These are phyloP conservation scores for Phengaris alcon DNA, from an alignment of 2,888 invertebrate species.

Conservation along the genomic window DNA sequence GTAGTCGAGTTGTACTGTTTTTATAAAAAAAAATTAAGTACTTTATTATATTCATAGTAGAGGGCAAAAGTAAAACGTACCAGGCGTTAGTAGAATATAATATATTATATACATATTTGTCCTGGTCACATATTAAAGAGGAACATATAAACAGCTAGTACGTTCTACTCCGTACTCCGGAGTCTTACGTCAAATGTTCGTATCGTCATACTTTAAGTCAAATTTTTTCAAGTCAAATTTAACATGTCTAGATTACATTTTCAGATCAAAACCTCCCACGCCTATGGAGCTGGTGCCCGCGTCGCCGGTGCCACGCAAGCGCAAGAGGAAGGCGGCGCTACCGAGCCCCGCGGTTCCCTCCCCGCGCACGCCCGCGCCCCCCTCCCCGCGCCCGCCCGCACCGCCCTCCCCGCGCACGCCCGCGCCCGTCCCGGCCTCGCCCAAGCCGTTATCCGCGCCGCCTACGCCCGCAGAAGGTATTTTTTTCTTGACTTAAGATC, in stretches of 20 bases:
- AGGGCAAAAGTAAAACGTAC: too few species aligned
- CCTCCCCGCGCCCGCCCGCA: constrained; percentile 37
- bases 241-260: not conserved
- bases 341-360: constrained; percentile 35
- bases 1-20: too few species aligned
- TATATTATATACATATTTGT: too few species aligned
- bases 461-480: constrained; percentile 28
- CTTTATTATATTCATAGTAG: too few species aligned
- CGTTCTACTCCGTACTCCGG: too few species aligned
- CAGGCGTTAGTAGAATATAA: too few species aligned
- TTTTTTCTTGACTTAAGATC: too few species aligned
- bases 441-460: constrained; percentile 24
- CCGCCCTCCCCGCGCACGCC: constrained; percentile 37
- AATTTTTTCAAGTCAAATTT: not conserved
- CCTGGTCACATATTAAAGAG: too few species aligned
- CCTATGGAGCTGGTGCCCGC: constrained; percentile 45
- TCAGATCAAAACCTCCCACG: constrained; percentile 41
- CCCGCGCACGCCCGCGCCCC: constrained; percentile 36
- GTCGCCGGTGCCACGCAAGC: constrained; percentile 56
- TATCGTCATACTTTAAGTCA: not conserved
- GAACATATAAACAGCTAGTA: too few species aligned
- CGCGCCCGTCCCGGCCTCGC: constrained; percentile 36
- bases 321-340: constrained; percentile 51
- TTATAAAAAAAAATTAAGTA: too few species aligned
- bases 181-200: too few species aligned